Conservation (phyloP, 2,113 vertebrate genomes). For the Leptobrachium ailaonicum region DNA sequence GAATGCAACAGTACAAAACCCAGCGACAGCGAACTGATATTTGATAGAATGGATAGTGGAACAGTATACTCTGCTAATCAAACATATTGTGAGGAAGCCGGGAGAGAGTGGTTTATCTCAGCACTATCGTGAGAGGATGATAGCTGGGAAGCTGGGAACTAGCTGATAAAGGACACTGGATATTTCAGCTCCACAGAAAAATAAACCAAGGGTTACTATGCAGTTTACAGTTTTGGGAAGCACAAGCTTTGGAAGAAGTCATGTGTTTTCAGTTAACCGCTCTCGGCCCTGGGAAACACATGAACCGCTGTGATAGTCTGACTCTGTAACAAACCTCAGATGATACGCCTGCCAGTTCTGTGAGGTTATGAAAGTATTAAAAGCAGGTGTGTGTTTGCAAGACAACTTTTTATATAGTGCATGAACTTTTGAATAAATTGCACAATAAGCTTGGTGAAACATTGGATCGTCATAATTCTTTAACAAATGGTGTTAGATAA, state of each 20-base stretch:
- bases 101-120: constrained; percentile 13
- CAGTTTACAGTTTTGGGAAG: constrained; percentile 9
- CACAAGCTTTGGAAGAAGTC: background rate
- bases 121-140: constrained; percentile 17
- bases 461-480: no score
- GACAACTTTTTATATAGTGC: no score
- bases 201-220: background rate
- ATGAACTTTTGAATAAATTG: no score
- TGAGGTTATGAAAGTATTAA: background rate
- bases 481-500: no score
- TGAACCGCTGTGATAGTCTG: background rate
- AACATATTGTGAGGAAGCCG: constrained; percentile 1
- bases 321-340: background rate
- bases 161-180: constrained; percentile 19
- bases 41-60: background rate
- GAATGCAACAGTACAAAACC: no score
- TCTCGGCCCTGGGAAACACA: background rate
- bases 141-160: constrained; percentile 1
- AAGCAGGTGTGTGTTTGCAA: background rate
- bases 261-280: background rate
- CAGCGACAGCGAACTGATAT: no score
- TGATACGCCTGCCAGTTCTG: background rate
- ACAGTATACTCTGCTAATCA: constrained; percentile 12
- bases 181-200: constrained; percentile 22
- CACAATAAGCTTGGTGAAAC: no score